phyloP scores from a whole-genome alignment of 2,797 vertebrate genomes.

The Benthosema pterotum region DNA sequence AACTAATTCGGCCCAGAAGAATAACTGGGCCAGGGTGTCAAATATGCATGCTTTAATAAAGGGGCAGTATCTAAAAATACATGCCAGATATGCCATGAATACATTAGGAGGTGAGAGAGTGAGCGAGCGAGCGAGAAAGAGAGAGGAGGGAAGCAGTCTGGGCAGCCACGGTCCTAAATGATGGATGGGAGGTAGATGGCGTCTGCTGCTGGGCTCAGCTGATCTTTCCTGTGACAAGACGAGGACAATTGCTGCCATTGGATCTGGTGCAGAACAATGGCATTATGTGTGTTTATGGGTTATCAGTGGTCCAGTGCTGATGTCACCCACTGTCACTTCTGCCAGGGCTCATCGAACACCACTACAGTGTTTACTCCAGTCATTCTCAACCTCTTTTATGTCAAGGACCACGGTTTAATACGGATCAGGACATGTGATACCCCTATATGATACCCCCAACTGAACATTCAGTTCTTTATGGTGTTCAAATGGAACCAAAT shows the following conservation, averaged over 20 bases:
- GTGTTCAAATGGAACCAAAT: too few species aligned
- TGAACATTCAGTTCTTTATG: too few species aligned
- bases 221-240: constrained; percentile 15
- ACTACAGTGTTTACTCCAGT: constrained; percentile 13
- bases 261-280: constrained; percentile 45
- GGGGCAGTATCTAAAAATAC: constrained; percentile 59
- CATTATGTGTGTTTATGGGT: constrained; percentile 23
- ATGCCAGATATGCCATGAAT: constrained; percentile 57
- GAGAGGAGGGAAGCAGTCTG: constrained; percentile 6
- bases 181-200: constrained; percentile 15
- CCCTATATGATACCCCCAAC: too few species aligned
- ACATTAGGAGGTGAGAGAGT: constrained; percentile 47
- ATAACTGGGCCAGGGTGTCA: constrained; percentile 43
- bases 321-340: constrained; percentile 18
- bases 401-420: too few species aligned
- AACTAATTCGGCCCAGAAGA: not conserved
- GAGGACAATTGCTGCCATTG: constrained; percentile 36
- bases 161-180: constrained; percentile 28
- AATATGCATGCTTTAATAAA: constrained; percentile 50
- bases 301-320: constrained; percentile 25
- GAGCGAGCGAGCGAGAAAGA: constrained; percentile 6
- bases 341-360: constrained; percentile 36
- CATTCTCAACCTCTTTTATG: too few species aligned
- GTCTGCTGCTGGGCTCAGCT: constrained; percentile 24
- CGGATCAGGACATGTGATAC: too few species aligned